A percentile compares a stretch with the other conserved stretches of the same genome.
Conservation (phyloP, 1,140 invertebrate species). For the Zaprionus capensis region DNA sequence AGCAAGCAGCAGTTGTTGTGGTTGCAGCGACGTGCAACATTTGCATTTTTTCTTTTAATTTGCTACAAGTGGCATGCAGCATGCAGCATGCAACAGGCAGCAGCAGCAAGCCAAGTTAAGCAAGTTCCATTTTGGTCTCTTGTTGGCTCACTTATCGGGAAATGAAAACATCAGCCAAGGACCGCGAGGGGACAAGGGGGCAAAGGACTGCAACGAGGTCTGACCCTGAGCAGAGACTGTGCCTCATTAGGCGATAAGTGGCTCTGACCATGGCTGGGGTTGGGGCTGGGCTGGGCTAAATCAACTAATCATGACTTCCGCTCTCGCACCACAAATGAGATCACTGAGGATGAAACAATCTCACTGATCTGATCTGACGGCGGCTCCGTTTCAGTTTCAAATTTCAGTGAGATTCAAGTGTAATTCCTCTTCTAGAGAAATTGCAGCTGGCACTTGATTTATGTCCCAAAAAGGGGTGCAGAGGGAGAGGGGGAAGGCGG, state of each 20-base stretch:
- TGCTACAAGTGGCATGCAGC: slow-evolving; percentile 50
- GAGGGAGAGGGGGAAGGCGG: not conserved
- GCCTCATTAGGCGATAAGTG: slow-evolving; percentile 21
- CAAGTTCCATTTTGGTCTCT: slow-evolving; percentile 44
- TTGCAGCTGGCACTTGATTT: slow-evolving; percentile 74
- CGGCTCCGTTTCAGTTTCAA: slow-evolving; percentile 52
- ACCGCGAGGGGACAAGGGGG: not conserved
- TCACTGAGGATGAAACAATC: slow-evolving; percentile 2
- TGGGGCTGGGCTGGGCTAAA: not conserved
- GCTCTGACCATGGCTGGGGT: not conserved
- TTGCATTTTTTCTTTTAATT: slow-evolving; percentile 74
- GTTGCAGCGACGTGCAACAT: slow-evolving; percentile 64
- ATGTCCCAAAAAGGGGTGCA: slow-evolving; percentile 48
- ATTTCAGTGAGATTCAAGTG: slow-evolving; percentile 51
- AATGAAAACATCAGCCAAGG: slow-evolving; percentile 68
- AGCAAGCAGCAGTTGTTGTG: slow-evolving; percentile 35
- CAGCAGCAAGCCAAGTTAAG: slow-evolving; percentile 12
- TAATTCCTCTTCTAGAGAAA: slow-evolving; percentile 71
- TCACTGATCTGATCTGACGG: slow-evolving; percentile 24
- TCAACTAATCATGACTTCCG: slow-evolving; percentile 78
- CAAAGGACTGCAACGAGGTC: not conserved
- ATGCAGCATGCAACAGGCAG: not conserved
- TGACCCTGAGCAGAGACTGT: not conserved
- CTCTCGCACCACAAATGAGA: slow-evolving; percentile 58
- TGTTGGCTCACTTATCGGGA: slow-evolving; percentile 54